Evolutionary conservation across 2,113 vertebrate species (phyloP).

Genomic region (Malurus elegans): DNA sequence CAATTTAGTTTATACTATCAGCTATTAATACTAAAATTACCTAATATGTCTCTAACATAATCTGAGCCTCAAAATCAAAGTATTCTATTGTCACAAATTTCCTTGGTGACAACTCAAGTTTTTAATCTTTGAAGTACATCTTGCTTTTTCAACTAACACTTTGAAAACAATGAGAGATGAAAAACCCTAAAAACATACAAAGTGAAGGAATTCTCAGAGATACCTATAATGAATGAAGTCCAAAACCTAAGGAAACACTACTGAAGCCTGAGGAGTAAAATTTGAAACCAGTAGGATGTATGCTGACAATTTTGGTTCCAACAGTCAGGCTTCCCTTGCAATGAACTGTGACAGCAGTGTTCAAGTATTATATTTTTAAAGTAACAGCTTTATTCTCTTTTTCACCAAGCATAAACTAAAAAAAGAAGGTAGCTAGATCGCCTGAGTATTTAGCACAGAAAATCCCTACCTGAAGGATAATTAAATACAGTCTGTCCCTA

Average conservation of each 20-base stretch:
- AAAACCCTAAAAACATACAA: not conserved
- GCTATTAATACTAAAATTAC: not conserved
- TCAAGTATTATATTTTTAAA: not conserved
- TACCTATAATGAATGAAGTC: not conserved
- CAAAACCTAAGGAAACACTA: not conserved
- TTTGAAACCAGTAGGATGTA: not conserved
- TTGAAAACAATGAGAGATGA: not conserved
- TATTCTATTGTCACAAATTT: not conserved
- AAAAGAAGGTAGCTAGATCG: not conserved
- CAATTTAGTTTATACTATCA: not conserved
- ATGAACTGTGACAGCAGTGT: not conserved
- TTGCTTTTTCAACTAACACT: not conserved
- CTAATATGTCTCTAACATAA: not conserved
- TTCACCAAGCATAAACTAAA: not conserved
- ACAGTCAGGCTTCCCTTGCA: not conserved
- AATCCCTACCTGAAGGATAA: not conserved
- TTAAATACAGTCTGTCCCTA: not conserved
- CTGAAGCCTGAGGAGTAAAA: not conserved
- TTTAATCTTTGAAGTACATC: not conserved
- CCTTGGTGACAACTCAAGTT: not conserved
- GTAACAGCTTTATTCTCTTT: not conserved
- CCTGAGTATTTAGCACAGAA: not conserved
- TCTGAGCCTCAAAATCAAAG: not conserved
- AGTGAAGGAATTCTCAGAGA: not conserved
- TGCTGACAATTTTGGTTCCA: not conserved